phyloP scores from a whole-genome alignment of 2,888 invertebrate genomes.

The Ectemnius lituratus region DNA sequence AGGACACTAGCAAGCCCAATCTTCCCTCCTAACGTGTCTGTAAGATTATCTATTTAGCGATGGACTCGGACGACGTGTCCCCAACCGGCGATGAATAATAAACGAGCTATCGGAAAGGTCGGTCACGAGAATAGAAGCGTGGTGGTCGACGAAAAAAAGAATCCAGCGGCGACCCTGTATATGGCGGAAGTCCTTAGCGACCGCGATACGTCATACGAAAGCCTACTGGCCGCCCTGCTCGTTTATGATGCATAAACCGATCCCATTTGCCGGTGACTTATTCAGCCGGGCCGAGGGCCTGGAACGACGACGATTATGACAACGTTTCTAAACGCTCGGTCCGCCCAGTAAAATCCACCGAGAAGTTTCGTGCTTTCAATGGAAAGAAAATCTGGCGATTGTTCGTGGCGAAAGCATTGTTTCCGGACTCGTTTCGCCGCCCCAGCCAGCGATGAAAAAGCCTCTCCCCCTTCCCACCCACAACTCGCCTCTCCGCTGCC shows the following conservation, averaged over 20 bases:
- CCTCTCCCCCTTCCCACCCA: constrained; percentile 1
- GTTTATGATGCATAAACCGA: constrained; percentile 37
- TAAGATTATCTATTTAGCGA: too few species aligned
- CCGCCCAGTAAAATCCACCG: constrained; percentile 38
- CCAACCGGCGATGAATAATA: too few species aligned
- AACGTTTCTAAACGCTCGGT: constrained; percentile 31
- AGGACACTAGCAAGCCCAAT: too few species aligned
- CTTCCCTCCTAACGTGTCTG: too few species aligned
- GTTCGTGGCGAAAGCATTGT: constrained; percentile 50
- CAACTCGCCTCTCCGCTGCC: constrained; percentile 9
- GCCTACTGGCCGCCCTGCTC: neutral
- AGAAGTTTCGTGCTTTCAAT: constrained; percentile 51
- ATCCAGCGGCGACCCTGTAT: too few species aligned
- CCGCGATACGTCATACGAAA: neutral
- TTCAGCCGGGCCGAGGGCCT: constrained; percentile 27
- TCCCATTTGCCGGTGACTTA: constrained; percentile 33
- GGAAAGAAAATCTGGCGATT: constrained; percentile 48
- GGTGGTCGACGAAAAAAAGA: too few species aligned
- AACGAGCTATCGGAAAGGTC: too few species aligned
- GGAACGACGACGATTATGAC: constrained; percentile 37
- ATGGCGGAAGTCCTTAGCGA: neutral
- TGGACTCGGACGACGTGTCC: too few species aligned
- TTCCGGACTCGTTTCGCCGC: constrained; percentile 51
- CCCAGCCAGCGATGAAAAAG: constrained; percentile 50
- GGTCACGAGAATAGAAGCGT: too few species aligned